Conservation (phyloP, 2,113 vertebrate genomes). For the Sorex araneus region DNA sequence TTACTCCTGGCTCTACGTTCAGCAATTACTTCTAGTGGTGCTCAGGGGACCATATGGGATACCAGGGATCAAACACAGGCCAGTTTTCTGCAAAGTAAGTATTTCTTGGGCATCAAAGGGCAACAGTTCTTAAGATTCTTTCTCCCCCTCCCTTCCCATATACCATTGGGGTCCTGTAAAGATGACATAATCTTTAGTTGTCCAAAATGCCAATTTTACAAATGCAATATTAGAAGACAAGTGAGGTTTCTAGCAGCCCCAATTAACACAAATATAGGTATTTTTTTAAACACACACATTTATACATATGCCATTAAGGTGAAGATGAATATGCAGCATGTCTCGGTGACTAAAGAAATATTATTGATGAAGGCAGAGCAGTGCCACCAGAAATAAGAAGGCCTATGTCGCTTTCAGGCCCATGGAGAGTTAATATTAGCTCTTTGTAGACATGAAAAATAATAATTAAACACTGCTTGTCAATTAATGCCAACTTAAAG, state of each 20-base stretch:
- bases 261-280: conserved; percentile 73
- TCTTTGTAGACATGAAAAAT: conserved; percentile 90
- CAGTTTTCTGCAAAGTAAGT: no score
- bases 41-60: no score
- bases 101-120: neutral
- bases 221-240: conserved; percentile 64
- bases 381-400: conserved; percentile 84
- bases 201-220: conserved; percentile 69
- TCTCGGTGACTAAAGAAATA: conserved; percentile 77
- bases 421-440: conserved; percentile 88
- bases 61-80: no score
- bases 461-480: conserved; percentile 92
- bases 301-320: conserved; percentile 53
- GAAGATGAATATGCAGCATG: conserved; percentile 61
- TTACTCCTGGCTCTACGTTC: no score
- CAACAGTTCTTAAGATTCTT: neutral
- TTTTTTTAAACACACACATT: conserved; percentile 60
- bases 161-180: neutral
- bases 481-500: conserved; percentile 91
- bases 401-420: conserved; percentile 79
- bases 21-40: no score
- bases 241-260: conserved; percentile 18
- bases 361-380: conserved; percentile 84
- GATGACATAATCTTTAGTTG: conserved; percentile 71
- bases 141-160: neutral